These are phyloP conservation scores for Neomonachus schauinslandi DNA, from an alignment of 2,113 vertebrate species.

Conservation along the genomic window DNA sequence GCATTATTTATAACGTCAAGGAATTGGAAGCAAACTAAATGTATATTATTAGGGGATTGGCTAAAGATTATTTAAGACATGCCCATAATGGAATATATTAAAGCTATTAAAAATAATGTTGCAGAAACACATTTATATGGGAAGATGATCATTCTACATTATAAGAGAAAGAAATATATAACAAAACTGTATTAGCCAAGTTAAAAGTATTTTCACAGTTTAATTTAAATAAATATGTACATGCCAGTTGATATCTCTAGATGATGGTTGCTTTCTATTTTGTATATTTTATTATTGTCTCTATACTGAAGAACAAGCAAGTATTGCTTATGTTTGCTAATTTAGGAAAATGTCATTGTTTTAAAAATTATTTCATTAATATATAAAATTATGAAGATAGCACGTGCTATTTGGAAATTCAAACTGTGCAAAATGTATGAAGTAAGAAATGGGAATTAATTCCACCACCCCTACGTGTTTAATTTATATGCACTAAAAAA, in stretches of 20 bases:
- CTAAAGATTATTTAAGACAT: slow-evolving; percentile 36
- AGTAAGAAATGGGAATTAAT: slow-evolving; percentile 16
- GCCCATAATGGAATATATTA: background rate
- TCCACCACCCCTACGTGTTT: background rate
- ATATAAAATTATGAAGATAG: slow-evolving; percentile 26
- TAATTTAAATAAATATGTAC: background rate
- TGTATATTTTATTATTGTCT: background rate
- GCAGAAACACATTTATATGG: background rate
- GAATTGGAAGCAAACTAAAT: slow-evolving; percentile 27
- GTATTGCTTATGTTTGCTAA: background rate
- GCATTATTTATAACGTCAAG: slow-evolving; percentile 1
- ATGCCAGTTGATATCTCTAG: background rate
- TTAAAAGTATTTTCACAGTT: slow-evolving; percentile 18
- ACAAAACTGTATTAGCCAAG: background rate
- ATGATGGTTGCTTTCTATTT: background rate
- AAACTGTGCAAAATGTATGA: background rate
- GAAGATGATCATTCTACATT: background rate
- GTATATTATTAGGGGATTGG: background rate
- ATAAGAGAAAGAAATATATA: slow-evolving; percentile 15
- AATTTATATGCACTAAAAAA: background rate
- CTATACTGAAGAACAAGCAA: background rate
- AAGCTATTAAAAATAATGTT: slow-evolving; percentile 18
- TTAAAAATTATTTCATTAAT: slow-evolving; percentile 30
- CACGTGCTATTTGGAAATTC: slow-evolving; percentile 14
- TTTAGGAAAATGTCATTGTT: slow-evolving; percentile 4